Base-by-base conservation (phyloP, 2,113 vertebrate genomes). In the Scomber japonicus region DNA sequence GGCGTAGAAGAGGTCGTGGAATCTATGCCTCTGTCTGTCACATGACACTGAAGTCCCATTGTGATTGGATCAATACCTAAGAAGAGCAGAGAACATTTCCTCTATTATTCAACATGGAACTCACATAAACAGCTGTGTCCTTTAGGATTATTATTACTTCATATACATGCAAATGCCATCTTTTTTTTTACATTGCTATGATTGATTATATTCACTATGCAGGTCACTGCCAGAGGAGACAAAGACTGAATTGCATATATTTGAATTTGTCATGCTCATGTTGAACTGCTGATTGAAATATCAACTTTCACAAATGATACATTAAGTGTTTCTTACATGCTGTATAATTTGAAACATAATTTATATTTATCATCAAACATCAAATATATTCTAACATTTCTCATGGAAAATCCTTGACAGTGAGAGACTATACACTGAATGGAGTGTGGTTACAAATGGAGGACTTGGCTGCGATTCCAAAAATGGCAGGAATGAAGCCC, bases 31-130 rank as follows among this genome's bases (percentile, higher is more conserved):
- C 57, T 21, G 30, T 75, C 82, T 21, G 30, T 75, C 82, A 71
- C 14, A 35, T 63, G 59, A 73, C 44, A 35, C 15, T 6, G 12
- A 63, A 30, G 46, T 51, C 61, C 35, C 70, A 30, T 46, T 27
- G 3, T 31, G 54, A 59, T 63, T 30, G 70, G 75, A 40, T 93
- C 83, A 94, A 65, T 92, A 93, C 83, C 93, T 94, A 50, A 69
- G 67, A 48, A 72, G 57, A 89, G 69, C 19, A 87, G 46, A 88
- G 45, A 53, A 70, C 40, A 82, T 9, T 13, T 19, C 54, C 21
- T 11, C 2, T 54, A 45, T 79, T 62, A 83, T n/a, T 81, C 7
- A 56, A 56, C 16, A 63, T n/a, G 15, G 3, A 67, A 45, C 63
- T 59, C 15, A 59, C 4, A 69, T 21, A 66, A 81, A 66, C 54